phyloP scores from a whole-genome alignment of 2,888 invertebrate species.

The Drosophila kuntzei region DNA sequence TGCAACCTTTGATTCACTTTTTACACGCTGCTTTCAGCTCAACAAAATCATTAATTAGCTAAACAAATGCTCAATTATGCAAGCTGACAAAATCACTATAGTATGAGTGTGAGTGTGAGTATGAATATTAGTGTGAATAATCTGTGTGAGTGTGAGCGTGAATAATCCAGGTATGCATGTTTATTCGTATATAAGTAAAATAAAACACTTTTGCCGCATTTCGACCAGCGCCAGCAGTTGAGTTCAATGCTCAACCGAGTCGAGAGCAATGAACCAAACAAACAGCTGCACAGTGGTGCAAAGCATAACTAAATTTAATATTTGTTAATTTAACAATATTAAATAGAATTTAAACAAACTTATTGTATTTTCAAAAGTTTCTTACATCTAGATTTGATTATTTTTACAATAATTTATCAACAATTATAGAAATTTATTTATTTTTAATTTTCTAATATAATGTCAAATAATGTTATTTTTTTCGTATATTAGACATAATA shows the following conservation, averaged over 20 bases:
- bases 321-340: not conserved
- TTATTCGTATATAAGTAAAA: constrained; percentile 4
- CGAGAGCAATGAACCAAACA: constrained; percentile 59
- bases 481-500: too few relatives aligned
- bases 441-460: too few relatives aligned
- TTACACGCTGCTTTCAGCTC: not conserved
- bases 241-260: constrained; percentile 58
- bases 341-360: too few relatives aligned
- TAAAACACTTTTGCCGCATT: constrained; percentile 50
- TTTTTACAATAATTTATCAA: too few relatives aligned
- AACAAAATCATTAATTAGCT: constrained; percentile 34
- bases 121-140: not conserved
- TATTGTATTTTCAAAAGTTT: too few relatives aligned
- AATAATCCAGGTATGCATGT: constrained; percentile 20
- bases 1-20: constrained; percentile 17
- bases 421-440: too few relatives aligned
- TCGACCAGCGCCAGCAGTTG: constrained; percentile 46
- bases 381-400: too few relatives aligned
- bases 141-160: constrained; percentile 1
- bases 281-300: constrained; percentile 27
- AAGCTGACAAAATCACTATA: constrained; percentile 2
- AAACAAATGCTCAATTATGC: constrained; percentile 48
- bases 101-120: not conserved
- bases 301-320: not conserved
- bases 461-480: too few relatives aligned